Conservation (phyloP, 2,113 vertebrate genomes). For the Trachemys scripta region DNA sequence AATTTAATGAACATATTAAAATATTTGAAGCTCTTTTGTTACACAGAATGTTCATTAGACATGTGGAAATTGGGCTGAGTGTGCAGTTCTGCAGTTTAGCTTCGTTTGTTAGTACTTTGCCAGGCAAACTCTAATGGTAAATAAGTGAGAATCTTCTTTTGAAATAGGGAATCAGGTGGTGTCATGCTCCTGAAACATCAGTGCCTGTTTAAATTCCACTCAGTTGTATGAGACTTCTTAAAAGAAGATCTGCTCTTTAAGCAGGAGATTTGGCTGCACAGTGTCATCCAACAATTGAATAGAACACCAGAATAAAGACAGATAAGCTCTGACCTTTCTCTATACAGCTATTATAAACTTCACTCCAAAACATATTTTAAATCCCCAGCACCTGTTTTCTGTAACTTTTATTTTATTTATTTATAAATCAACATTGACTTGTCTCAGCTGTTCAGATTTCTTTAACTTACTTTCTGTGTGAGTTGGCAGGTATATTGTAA, state of each 20-base stretch:
- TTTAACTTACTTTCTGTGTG: background rate
- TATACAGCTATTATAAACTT: background rate
- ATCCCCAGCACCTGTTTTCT: background rate
- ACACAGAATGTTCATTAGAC: background rate
- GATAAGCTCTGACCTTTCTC: background rate
- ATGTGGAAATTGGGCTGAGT: background rate
- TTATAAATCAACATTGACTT: background rate
- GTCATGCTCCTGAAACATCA: background rate
- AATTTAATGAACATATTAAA: background rate
- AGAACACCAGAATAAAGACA: background rate
- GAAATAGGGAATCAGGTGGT: rapidly evolving
- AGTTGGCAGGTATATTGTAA: background rate
- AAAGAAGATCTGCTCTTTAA: background rate
- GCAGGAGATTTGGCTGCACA: background rate
- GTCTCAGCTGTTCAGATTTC: background rate
- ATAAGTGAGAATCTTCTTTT: background rate
- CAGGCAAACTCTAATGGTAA: background rate
- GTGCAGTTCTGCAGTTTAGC: background rate
- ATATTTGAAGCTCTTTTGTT: background rate
- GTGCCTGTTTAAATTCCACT: background rate
- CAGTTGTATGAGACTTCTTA: background rate
- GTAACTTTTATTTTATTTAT: background rate
- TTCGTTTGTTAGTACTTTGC: background rate
- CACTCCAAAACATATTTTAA: background rate
- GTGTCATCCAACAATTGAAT: background rate